Evolutionary conservation across 2,888 invertebrate genomes (phyloP).

Genomic region (Steinernema hermaphroditum): DNA sequence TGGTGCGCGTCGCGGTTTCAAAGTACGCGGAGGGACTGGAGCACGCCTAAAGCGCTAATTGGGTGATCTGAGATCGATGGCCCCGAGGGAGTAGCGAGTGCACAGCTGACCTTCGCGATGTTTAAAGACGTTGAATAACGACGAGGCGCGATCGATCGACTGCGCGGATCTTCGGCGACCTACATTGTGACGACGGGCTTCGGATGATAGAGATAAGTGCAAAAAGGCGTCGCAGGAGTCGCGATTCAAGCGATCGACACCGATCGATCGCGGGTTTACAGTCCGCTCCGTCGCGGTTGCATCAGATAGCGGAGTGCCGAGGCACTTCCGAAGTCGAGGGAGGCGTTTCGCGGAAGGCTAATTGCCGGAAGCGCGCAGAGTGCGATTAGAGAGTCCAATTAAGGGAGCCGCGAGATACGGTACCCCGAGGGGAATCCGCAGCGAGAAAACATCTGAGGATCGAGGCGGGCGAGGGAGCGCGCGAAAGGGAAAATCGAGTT

Average conservation of each 20-base stretch:
- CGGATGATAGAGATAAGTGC: conserved; percentile 18
- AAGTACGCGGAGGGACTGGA: background rate
- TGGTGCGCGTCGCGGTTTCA: background rate
- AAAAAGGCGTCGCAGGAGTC: conserved; percentile 25
- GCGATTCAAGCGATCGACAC: background rate
- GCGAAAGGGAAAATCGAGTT: conserved; percentile 14
- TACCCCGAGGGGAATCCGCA: background rate
- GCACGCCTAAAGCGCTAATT: background rate
- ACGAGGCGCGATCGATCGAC: conserved; percentile 5
- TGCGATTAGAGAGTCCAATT: background rate
- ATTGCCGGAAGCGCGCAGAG: conserved; percentile 18
- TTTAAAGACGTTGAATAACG: conserved; percentile 8
- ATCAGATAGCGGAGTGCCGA: background rate
- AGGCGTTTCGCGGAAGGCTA: background rate
- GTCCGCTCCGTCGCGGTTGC: background rate
- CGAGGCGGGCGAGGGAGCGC: background rate
- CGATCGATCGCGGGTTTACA: conserved; percentile 16
- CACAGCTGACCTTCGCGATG: conserved; percentile 9
- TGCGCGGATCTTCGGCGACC: conserved; percentile 9
- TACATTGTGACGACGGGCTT: background rate
- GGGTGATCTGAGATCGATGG: background rate
- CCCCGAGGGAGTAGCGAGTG: background rate
- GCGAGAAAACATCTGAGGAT: background rate
- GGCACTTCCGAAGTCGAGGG: background rate
- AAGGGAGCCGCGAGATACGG: background rate